Conservation (phyloP, 2,113 vertebrate species). For the Rhadina sibilatrix region DNA sequence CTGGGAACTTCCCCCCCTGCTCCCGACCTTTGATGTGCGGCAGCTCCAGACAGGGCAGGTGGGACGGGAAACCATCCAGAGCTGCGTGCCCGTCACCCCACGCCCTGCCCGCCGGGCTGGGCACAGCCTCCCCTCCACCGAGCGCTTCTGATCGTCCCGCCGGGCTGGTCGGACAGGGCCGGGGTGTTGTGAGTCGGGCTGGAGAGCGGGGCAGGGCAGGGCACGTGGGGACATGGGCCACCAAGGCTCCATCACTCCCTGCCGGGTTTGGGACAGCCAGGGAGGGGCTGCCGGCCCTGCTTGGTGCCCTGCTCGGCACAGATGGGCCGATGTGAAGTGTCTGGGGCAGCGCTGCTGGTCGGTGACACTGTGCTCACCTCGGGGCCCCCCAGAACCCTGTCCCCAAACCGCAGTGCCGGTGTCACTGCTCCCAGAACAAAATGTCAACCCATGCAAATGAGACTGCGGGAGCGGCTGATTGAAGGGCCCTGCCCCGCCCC, state of each 20-base stretch:
- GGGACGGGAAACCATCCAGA: neutral
- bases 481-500: conserved; percentile 66
- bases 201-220: neutral
- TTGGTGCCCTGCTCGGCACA: accelerated
- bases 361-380: neutral
- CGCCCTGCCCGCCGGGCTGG: neutral
- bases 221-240: neutral
- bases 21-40: neutral
- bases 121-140: neutral
- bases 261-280: neutral
- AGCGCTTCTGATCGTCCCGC: neutral
- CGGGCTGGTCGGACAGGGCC: neutral
- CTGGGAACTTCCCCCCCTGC: neutral
- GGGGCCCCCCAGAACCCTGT: neutral
- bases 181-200: neutral
- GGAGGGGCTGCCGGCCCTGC: neutral
- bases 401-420: neutral
- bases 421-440: conserved; percentile 50
- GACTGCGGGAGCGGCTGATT: conserved; percentile 63
- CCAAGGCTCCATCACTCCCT: neutral
- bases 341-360: neutral
- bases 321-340: neutral
- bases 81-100: neutral
- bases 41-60: neutral
- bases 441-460: conserved; percentile 77